Evolutionary conservation across 2,888 invertebrate species (phyloP).

Genomic region (Tinea trinotella): DNA sequence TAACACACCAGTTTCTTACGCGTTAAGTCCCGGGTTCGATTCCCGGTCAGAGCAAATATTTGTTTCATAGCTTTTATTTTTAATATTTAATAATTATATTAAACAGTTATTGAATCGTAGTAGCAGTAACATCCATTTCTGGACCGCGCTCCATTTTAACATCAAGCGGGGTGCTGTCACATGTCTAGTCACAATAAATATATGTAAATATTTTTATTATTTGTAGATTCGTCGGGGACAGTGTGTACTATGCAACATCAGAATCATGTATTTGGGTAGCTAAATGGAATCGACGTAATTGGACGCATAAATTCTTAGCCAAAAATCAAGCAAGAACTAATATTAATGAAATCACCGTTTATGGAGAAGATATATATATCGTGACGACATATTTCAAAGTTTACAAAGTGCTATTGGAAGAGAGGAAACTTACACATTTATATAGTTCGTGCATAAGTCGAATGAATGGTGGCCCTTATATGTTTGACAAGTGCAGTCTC

Average conservation of each 20-base stretch:
- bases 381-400: neutral
- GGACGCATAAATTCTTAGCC: conserved; percentile 7
- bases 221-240: neutral
- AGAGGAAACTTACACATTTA: conserved; percentile 1
- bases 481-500: conserved; percentile 31
- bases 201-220: neutral
- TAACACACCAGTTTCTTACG: too few relatives aligned
- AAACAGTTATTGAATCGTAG: too few relatives aligned
- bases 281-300: neutral
- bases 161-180: too few relatives aligned
- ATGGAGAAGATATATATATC: neutral
- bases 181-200: too few relatives aligned
- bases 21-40: too few relatives aligned
- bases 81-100: too few relatives aligned
- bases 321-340: conserved; percentile 1
- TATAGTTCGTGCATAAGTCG: neutral
- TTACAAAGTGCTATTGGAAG: neutral
- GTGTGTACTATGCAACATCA: neutral
- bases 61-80: too few relatives aligned
- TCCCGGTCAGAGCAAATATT: too few relatives aligned
- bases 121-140: too few relatives aligned
- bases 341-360: neutral
- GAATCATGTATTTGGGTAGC: neutral
- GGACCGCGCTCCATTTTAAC: too few relatives aligned
- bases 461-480: conserved; percentile 15